Base-by-base conservation (phyloP, 2,888 invertebrate species). In the Monochamus alternatus region DNA sequence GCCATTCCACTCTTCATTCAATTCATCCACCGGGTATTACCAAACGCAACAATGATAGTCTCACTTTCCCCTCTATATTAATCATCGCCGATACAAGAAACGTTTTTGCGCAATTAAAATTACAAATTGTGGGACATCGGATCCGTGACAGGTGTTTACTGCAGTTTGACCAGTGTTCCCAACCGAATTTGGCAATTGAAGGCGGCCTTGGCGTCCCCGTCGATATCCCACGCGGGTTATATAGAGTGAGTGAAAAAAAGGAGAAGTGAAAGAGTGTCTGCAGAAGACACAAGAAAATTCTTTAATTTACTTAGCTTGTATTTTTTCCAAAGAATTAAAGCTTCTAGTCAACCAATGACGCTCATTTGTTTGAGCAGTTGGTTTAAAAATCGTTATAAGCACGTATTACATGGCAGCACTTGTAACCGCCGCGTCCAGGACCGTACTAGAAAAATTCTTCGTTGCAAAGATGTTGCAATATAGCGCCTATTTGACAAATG, bases 171-270 rank as follows among this genome's bases (percentile, higher is more conserved):
- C n/a, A 66, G n/a, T 7, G 10, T 30, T 66, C 51, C n/a, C n/a
- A 52, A 52, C 52, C 30, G 67, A 68, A 68, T 68, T 68, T 55
- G 67, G 67, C 58, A 14, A n/a, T 38, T 43, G 64, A n/a, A 7
- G 38, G 22, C 67, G 67, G 5, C 67, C 67, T 68, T 68, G 67
- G 22, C 14, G 10, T 58, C 38, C 55, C 10, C 31, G n/a, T 55
- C 38, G 58, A 43, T 68, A 68, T 38, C 58, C 67, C 12, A 68
- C 67, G 32, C 67, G 58, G 5, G 10, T 8, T 47, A 12, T 47
- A 47, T 12, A 47, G 47, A 47, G 47, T 47, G 47, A 12, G 12
- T 47, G 8, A 47, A 47, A 47, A 47, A 12, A 38, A 9, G 12
- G 3, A 12, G 10, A 47, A 10, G 12, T 9, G 12, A 0, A 2